Percentiles rank a stretch among this genome's conserved stretches.
These are phyloP conservation scores for Trachemys scripta DNA, from an alignment of 2,113 vertebrate species.

Conservation along the genomic window DNA sequence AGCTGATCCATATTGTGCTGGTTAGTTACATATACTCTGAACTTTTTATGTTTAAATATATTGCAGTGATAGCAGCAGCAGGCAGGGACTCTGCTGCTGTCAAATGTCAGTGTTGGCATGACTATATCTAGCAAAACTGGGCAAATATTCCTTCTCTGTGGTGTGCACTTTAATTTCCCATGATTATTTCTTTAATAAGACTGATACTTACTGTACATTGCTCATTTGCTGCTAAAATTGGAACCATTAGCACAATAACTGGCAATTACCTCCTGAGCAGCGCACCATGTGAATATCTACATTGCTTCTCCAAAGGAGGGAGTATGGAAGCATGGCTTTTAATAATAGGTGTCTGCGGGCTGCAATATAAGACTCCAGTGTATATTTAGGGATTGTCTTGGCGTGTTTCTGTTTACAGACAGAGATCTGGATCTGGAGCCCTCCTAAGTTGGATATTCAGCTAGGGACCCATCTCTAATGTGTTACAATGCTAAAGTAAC, in stretches of 20 bases:
- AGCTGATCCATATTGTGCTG: neutral
- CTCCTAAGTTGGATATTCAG: neutral
- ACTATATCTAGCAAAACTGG: neutral
- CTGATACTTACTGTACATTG: conserved; percentile 33
- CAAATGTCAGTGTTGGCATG: neutral
- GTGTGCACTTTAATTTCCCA: conserved; percentile 54
- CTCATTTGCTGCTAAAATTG: conserved; percentile 74
- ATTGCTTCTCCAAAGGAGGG: neutral
- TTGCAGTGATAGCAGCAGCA: neutral
- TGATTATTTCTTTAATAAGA: conserved; percentile 73
- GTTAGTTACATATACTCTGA: neutral
- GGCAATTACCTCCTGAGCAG: conserved; percentile 36
- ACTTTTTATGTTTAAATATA: conserved; percentile 10
- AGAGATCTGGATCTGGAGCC: neutral
- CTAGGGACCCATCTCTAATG: neutral
- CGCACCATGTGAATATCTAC: neutral
- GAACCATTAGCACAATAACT: conserved; percentile 64
- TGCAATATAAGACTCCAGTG: accelerated
- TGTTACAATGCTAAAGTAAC: neutral
- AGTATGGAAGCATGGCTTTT: neutral
- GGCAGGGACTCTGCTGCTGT: conserved; percentile 27
- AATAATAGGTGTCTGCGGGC: neutral
- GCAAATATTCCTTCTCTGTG: conserved; percentile 37
- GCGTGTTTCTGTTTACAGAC: neutral
- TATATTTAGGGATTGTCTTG: neutral